phyloP scores from a whole-genome alignment of 2,113 vertebrate genomes.

The Blennius ocellaris region DNA sequence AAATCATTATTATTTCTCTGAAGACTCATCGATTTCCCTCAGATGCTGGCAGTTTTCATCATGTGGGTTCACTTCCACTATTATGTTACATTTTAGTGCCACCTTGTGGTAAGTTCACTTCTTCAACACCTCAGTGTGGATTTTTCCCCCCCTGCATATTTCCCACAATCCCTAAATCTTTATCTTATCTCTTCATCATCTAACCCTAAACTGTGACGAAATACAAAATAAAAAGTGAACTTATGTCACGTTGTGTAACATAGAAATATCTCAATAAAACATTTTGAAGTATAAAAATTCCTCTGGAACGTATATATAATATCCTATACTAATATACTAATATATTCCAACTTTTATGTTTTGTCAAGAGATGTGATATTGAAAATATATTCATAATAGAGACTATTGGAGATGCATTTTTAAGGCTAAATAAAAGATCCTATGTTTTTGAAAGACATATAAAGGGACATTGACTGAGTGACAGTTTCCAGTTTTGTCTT shows the following conservation, averaged over 20 bases:
- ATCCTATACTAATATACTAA: too few species aligned
- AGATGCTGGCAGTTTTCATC: neutral
- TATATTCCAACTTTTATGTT: too few species aligned
- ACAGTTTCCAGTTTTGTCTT: neutral
- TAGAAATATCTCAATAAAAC: too few species aligned
- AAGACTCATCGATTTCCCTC: neutral
- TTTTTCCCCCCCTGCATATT: neutral
- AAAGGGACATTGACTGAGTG: neutral
- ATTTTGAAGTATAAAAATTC: too few species aligned
- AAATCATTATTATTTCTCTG: neutral
- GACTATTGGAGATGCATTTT: too few species aligned
- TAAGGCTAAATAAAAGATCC: too few species aligned
- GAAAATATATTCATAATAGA: too few species aligned
- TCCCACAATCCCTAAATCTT: neutral
- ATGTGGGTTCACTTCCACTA: neutral
- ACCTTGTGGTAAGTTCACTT: slow-evolving; percentile 40
- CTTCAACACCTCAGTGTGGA: neutral
- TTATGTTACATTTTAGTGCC: slow-evolving; percentile 37
- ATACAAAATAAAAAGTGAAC: neutral
- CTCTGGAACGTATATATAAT: too few species aligned
- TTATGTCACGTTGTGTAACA: neutral
- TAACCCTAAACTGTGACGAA: too few species aligned
- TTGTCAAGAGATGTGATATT: too few species aligned
- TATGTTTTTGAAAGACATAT: neutral
- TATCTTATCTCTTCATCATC: neutral